Evolutionary conservation across 2,113 vertebrate genomes (phyloP).

Genomic region (Ictidomys tridecemlineatus): DNA sequence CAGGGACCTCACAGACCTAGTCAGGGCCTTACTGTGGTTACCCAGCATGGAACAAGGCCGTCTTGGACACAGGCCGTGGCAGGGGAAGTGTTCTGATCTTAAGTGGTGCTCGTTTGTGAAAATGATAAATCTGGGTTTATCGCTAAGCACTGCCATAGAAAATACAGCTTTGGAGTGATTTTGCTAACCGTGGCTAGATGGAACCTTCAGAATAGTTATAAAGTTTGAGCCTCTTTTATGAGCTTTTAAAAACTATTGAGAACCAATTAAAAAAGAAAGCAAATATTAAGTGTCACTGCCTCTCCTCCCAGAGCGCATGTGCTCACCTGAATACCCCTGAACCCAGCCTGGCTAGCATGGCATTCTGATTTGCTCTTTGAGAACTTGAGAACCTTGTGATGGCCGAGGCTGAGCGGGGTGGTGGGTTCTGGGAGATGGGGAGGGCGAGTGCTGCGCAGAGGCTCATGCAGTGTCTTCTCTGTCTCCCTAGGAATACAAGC

Average conservation of each 20-base stretch:
- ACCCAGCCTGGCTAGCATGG: background rate
- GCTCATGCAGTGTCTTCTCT: background rate
- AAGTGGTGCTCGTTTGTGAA: background rate
- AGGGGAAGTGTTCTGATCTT: background rate
- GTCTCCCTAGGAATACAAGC: conserved; percentile 95
- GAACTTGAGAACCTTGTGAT: background rate
- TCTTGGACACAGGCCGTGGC: background rate
- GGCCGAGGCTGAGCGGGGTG: background rate
- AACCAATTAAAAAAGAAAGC: background rate
- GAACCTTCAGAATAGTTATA: background rate
- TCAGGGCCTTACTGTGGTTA: background rate
- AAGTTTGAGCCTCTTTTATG: background rate
- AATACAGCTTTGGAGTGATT: background rate
- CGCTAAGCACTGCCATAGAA: background rate
- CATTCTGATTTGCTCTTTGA: background rate
- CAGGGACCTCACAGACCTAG: background rate
- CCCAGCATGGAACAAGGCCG: background rate
- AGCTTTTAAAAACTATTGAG: conserved; percentile 36
- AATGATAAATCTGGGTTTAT: background rate
- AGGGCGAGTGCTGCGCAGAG: background rate
- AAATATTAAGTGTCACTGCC: background rate
- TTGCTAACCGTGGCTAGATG: background rate
- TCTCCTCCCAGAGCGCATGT: conserved; percentile 8
- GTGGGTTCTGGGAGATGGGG: background rate
- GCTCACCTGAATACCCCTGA: background rate